phyloP scores from a whole-genome alignment of 2,797 vertebrate genomes.

The Falco concolor region DNA sequence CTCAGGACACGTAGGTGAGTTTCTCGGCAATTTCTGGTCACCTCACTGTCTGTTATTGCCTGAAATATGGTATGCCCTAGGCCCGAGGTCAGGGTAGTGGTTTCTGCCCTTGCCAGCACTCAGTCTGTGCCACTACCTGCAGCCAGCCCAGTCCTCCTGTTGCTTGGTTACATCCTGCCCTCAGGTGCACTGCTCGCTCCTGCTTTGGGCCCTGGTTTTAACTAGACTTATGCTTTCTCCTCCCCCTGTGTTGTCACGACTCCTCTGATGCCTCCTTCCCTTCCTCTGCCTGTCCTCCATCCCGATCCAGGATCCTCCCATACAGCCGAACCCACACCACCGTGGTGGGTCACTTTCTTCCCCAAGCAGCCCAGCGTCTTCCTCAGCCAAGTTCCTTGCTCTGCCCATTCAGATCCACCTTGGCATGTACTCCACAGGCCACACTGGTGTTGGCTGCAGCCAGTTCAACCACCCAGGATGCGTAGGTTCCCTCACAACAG shows the following conservation, averaged over 20 bases:
- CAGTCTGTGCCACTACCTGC: not conserved
- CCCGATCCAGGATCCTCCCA: not conserved
- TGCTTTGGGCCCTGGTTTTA: not conserved
- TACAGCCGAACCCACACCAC: not conserved
- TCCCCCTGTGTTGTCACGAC: too few relatives aligned
- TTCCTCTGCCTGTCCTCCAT: not conserved
- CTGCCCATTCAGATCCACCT: not conserved
- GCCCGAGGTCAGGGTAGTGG: fast-evolving
- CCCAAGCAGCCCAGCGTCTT: not conserved
- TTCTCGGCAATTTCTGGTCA: not conserved
- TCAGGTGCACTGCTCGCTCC: too few relatives aligned
- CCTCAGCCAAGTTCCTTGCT: not conserved
- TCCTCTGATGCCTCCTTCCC: too few relatives aligned
- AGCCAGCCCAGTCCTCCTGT: fast-evolving
- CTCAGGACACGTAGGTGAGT: too few relatives aligned
- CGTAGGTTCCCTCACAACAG: too few relatives aligned
- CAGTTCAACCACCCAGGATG: too few relatives aligned
- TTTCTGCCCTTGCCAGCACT: not conserved
- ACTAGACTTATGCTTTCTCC: not conserved
- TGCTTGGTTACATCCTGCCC: not conserved
- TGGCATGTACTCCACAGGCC: not conserved
- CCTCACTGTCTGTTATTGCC: not conserved
- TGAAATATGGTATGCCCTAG: too few relatives aligned
- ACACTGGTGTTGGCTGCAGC: too few relatives aligned
- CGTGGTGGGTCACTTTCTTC: not conserved